Evolutionary conservation across 2,888 invertebrate species (phyloP).

Genomic region (Sphaeridia pumilis): DNA sequence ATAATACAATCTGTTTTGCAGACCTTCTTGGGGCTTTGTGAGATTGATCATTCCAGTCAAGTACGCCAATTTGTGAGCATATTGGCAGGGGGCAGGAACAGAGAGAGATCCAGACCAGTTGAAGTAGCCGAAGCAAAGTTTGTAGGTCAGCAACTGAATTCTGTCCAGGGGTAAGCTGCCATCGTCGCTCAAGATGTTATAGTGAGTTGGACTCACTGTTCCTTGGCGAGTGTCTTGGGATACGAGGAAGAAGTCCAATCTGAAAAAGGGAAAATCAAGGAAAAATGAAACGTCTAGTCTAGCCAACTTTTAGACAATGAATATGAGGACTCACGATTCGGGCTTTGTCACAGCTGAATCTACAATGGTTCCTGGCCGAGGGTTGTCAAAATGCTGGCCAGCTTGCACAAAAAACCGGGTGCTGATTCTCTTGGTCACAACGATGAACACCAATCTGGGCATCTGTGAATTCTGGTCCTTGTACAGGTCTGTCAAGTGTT

Average conservation of each 20-base stretch:
- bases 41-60: constrained; percentile 39
- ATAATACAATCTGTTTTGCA: constrained; percentile 13
- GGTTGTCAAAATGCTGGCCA: constrained; percentile 41
- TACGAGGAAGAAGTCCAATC: constrained; percentile 81
- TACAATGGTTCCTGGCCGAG: constrained; percentile 73
- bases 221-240: constrained; percentile 77
- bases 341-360: constrained; percentile 75
- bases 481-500: constrained; percentile 4
- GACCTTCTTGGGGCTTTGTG: not conserved
- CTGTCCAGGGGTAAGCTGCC: constrained; percentile 57
- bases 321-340: constrained; percentile 43
- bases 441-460: constrained; percentile 22
- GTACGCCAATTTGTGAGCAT: constrained; percentile 47
- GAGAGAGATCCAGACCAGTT: constrained; percentile 61
- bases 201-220: constrained; percentile 79
- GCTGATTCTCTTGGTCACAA: constrained; percentile 28
- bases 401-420: constrained; percentile 18
- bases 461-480: not conserved
- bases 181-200: constrained; percentile 69
- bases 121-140: constrained; percentile 76
- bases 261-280: constrained; percentile 37
- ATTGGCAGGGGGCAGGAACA: constrained; percentile 47
- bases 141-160: constrained; percentile 72
- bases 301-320: not conserved
- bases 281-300: not conserved